Conservation (phyloP, 2,888 invertebrate genomes). For the Lysandra bellargus region DNA sequence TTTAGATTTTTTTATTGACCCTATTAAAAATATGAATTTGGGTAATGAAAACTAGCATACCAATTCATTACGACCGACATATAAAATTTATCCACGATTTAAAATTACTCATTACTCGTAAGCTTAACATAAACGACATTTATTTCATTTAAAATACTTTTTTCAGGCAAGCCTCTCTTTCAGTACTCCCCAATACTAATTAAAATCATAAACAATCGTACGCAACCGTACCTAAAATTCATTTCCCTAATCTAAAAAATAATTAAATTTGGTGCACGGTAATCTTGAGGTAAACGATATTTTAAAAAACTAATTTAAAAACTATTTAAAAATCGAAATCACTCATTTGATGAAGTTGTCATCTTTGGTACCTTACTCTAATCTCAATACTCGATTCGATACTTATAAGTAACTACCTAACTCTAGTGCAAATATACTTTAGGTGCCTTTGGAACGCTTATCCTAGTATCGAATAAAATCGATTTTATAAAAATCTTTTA, state of each 20-base stretch:
- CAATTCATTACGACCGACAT: not conserved
- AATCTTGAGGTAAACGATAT: conserved; percentile 75
- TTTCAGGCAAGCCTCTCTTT: conserved; percentile 32
- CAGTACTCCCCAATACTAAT: conserved; percentile 14
- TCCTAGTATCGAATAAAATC: conserved; percentile 28
- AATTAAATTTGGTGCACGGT: conserved; percentile 78
- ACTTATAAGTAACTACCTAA: not conserved
- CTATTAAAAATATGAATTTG: not conserved
- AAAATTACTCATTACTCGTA: not conserved
- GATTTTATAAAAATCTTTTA: conserved; percentile 28
- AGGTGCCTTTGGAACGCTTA: conserved; percentile 28
- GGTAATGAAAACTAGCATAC: not conserved
- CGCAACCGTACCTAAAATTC: conserved; percentile 42
- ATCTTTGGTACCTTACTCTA: conserved; percentile 75
- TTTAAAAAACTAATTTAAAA: conserved; percentile 45
- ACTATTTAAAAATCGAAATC: conserved; percentile 53
- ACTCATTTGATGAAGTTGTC: conserved; percentile 77
- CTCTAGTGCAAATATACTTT: conserved; percentile 30
- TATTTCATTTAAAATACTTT: conserved; percentile 11
- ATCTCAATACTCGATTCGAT: conserved; percentile 40
- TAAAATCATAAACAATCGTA: conserved; percentile 28
- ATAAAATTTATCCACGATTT: not conserved
- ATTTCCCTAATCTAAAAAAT: conserved; percentile 59
- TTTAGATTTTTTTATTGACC: not conserved
- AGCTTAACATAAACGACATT: not conserved